Conservation (phyloP, 2,113 vertebrate genomes). For the Mugil cephalus region DNA sequence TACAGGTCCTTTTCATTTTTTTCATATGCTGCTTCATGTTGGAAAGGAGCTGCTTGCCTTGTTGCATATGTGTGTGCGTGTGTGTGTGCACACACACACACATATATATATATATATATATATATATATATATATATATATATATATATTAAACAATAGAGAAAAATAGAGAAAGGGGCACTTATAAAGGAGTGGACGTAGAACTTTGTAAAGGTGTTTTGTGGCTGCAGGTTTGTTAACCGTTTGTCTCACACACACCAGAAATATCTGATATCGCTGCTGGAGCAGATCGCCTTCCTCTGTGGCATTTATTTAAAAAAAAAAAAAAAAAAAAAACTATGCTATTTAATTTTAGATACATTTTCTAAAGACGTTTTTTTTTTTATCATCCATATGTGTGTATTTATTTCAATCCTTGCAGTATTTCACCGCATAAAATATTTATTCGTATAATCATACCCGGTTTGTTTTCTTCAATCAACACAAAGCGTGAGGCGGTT, state of each 20-base stretch:
- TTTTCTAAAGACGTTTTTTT: not conserved
- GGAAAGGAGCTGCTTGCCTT: not conserved
- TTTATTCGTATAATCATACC: not conserved
- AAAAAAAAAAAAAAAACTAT: too few species aligned
- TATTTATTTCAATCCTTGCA: not conserved
- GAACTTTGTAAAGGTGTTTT: conserved; percentile 6
- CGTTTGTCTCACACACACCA: conserved; percentile 30
- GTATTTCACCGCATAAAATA: not conserved
- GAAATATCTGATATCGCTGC: conserved; percentile 15
- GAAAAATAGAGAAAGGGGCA: conserved; percentile 15
- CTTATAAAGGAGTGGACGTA: conserved; percentile 6
- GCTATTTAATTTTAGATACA: not conserved
- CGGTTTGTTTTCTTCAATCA: not conserved
- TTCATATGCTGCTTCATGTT: not conserved
- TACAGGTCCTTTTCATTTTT: not conserved
- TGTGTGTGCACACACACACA: too few species aligned
- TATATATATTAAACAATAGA: conserved; percentile 18
- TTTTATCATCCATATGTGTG: not conserved
- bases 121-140: too few species aligned
- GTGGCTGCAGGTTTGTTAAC: conserved; percentile 22
- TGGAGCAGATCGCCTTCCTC: conserved; percentile 12
- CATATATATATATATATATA: too few species aligned
- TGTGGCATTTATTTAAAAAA: not conserved
- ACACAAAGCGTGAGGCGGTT: too few species aligned
- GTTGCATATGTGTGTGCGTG: too few species aligned